Percentiles rank a stretch among this genome's conserved stretches.
phyloP scores from a whole-genome alignment of 1,140 invertebrate species.

The Bathynomus jamesi region DNA sequence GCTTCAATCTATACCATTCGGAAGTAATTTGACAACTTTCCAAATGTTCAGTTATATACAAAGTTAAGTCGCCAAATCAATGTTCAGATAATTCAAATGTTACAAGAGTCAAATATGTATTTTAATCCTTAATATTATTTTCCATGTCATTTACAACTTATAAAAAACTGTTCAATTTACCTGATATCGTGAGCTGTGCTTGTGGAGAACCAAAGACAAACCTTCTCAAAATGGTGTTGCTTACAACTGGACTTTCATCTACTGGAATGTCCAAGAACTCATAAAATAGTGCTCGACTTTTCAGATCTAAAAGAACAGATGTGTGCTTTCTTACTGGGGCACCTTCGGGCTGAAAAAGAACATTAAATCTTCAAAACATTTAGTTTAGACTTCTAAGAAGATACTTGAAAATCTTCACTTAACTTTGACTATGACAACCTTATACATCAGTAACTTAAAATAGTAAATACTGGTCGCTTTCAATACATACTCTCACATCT shows the following conservation, averaged over 20 bases:
- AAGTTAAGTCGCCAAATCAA: no score
- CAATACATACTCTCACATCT: neutral
- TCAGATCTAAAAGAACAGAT: slow-evolving; percentile 53
- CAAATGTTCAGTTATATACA: no score
- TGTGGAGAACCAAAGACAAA: slow-evolving; percentile 51
- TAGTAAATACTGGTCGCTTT: no score
- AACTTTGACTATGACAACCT: no score
- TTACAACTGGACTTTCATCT: slow-evolving; percentile 52
- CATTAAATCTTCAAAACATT: neutral
- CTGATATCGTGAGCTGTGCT: slow-evolving; percentile 44
- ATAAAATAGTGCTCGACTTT: slow-evolving; percentile 49
- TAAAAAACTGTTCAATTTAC: neutral
- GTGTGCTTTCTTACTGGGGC: slow-evolving; percentile 52
- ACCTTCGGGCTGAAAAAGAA: slow-evolving; percentile 48
- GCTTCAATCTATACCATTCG: no score
- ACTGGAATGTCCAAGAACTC: slow-evolving; percentile 53
- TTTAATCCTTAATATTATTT: neutral
- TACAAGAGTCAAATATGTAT: neutral
- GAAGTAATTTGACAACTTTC: no score
- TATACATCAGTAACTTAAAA: no score
- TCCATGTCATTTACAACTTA: neutral
- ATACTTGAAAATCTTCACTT: no score
- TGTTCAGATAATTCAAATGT: no score
- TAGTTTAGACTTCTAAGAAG: no score
- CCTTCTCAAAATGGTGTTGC: slow-evolving; percentile 49